Base-by-base conservation (phyloP, 2,888 invertebrate species). In the Drosophila anomalata region DNA sequence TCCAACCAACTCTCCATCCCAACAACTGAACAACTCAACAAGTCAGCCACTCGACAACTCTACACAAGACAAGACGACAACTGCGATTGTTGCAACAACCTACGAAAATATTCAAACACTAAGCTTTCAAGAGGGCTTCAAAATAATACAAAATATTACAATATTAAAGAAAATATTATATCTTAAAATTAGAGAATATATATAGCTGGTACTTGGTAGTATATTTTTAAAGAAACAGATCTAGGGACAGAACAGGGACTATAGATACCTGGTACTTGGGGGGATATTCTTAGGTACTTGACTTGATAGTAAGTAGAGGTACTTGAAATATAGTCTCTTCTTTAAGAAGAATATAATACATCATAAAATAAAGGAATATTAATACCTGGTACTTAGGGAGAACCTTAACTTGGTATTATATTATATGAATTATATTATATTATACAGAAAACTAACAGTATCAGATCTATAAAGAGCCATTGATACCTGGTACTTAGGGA, bases 1-100 rank as follows among this genome's bases (percentile, higher is more conserved):
- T 31, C 68, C 44, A 41, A 42, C 47, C 42, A 31, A 42, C 48
- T 26, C 42, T 17, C 20, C 48, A 61, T 50, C 59, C 47, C 56
- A 14, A 20, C 36, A 51, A 44, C 53, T n/a, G 8, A 36, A 17
- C 39, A 54, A 33, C 17, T n/a, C n/a, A 6, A 12, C 36, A 14
- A 39, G 9, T 9, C 31, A 1, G 3, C 29, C 26, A 17, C 12
- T 11, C 39, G 22, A 51, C 22, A 44, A 17, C 9, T 17, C 11
- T n/a, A 12, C 4, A 8, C 31, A 14, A 58, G 33, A 1, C 14
- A 14, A 14, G 26, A n/a, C 36, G 36, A 36, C 42, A 42, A 42
- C 42, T 17, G 17, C 17, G 20, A 42, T 20, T 11, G 9, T 9
- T 11, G 9, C 11, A 20, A 42, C 42, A 42, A 42, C 42, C 42